Evolutionary conservation across 2,113 vertebrate genomes (phyloP), one percentile per base, ranked within the genome.

Genomic region (Rattus norvegicus): DNA sequence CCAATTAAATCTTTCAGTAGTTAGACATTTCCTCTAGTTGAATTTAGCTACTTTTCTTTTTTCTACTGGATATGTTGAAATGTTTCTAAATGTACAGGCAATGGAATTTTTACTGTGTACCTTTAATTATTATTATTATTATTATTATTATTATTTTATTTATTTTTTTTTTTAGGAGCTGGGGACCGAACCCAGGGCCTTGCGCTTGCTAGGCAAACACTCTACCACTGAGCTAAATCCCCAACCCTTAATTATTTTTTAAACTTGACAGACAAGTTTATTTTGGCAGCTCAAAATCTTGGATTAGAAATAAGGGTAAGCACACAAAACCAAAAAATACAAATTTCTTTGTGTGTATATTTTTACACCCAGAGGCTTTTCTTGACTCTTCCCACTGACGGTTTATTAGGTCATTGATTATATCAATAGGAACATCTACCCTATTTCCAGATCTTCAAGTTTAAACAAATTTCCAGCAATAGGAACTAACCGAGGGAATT

Each of bases 31-130:
- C 33, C 39, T 83, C 39, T 8, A 61, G 22, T 39, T 9, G 11
- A 63, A 70, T 30, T 84, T 84, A 63, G 79, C 56, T 84, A 84
- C n/a, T 94, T 92, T 90, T 92, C 19, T 95, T 49, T 96, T 52
- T 63, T 54, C 7, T 92, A 80, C 33, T 63, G 12, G 20, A 12
- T 92, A 19, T 73, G 33, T 63, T 47, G 2, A 88, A 93, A 83
- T 43, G 28, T 59, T 90, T 95, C 30, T 90, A 94, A 79, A 94
- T 92, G 43, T 20, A 7, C 9, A 92, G 39, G 9, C 3, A 83
- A 77, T 67, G 4, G 22, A 0, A 28, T 67, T 36, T 91, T 80
- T 63, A 83, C 91, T 22, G 14, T 56, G 79, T 81, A 16, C 39
- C 85, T 87, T 69, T 43, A 70, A 85, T 91, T 86, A 49, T 87